Percentiles rank a stretch among this genome's conserved stretches.
Conservation (phyloP, 2,113 vertebrate genomes). For the Pituophis catenifer region DNA sequence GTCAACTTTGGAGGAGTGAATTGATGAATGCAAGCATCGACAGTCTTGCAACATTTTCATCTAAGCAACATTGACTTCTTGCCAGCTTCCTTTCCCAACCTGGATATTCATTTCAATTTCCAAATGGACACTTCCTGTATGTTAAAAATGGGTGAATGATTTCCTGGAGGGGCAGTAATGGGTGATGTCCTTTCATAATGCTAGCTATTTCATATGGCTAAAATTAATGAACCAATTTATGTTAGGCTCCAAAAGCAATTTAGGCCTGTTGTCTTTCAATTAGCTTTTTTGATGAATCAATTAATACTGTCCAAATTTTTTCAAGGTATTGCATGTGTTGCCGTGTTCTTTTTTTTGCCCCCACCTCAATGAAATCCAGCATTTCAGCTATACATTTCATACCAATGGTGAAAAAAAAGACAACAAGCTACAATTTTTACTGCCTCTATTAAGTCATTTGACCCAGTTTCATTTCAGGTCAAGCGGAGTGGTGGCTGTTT, state of each 20-base stretch:
- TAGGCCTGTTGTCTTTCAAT: background rate
- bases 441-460: background rate
- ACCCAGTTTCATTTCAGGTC: background rate
- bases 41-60: no score
- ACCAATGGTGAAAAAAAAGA: no score
- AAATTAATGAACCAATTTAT: background rate
- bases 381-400: background rate
- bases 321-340: background rate
- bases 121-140: background rate
- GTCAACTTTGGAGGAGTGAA: background rate
- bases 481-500: background rate
- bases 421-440: background rate
- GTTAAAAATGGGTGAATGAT: background rate
- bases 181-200: background rate
- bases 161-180: background rate
- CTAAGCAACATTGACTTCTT: background rate
- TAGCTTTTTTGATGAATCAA: background rate
- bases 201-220: background rate
- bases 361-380: background rate
- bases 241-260: background rate
- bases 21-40: background rate
- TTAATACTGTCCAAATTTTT: background rate
- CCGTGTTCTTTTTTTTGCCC: background rate
- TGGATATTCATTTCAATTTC: background rate
- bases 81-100: background rate